phyloP scores from a whole-genome alignment of 1,140 invertebrate species.

The Pachyrhynchus sulphureomaculatus region DNA sequence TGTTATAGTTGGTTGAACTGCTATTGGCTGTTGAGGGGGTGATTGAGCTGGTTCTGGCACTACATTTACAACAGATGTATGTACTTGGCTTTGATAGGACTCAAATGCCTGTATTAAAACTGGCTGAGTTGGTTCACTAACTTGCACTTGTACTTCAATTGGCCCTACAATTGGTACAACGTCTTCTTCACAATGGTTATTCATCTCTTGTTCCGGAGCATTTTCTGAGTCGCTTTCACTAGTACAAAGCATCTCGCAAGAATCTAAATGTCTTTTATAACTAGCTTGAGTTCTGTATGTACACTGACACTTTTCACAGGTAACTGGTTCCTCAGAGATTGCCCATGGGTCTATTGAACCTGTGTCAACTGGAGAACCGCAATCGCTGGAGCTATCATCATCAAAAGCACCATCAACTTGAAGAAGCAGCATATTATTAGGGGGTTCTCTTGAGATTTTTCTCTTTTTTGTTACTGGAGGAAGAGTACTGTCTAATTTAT shows the following conservation, averaged over 20 bases:
- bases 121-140: slow-evolving; percentile 28
- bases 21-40: slow-evolving; percentile 1
- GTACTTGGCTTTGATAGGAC: slow-evolving; percentile 48
- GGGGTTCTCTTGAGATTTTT: slow-evolving; percentile 54
- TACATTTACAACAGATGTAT: slow-evolving; percentile 46
- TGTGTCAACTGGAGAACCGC: slow-evolving; percentile 40
- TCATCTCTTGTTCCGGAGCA: slow-evolving; percentile 37
- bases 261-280: slow-evolving; percentile 77
- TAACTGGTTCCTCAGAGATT: slow-evolving; percentile 70
- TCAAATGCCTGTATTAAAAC: slow-evolving; percentile 48
- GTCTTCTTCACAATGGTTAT: slow-evolving; percentile 33
- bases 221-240: slow-evolving; percentile 73
- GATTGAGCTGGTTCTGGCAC: slow-evolving; percentile 10
- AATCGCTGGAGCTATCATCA: slow-evolving; percentile 57
- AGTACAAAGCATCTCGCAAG: slow-evolving; percentile 74
- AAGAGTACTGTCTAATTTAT: slow-evolving; percentile 63
- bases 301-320: slow-evolving; percentile 83
- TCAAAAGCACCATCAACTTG: slow-evolving; percentile 78
- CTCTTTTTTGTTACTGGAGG: slow-evolving; percentile 65
- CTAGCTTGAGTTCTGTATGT: slow-evolving; percentile 86
- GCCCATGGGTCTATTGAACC: slow-evolving; percentile 37
- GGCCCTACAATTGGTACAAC: slow-evolving; percentile 18
- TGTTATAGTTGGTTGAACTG: background rate
- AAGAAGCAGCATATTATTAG: slow-evolving; percentile 45
- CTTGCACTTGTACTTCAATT: slow-evolving; percentile 5